Percentiles rank a stretch among this genome's conserved stretches.
Conservation (phyloP, 2,113 vertebrate genomes). For the Myiozetetes cayanensis region DNA sequence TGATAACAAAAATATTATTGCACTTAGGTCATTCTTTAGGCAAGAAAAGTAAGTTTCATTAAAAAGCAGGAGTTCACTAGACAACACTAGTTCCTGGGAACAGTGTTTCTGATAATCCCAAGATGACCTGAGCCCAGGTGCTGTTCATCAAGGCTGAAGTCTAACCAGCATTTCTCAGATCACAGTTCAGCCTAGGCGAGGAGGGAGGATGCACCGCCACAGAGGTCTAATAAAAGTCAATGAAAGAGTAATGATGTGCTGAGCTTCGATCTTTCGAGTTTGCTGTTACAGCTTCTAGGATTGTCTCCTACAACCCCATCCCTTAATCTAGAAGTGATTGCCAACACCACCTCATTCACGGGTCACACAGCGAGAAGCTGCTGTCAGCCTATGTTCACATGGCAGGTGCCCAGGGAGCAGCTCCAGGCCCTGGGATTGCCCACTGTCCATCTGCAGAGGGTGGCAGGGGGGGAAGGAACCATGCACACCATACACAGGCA, state of each 20-base stretch:
- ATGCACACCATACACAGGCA: fast-evolving
- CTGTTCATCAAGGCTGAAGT: neutral
- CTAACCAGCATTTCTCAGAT: neutral
- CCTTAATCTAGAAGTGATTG: neutral
- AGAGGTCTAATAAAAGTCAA: neutral
- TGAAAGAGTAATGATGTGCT: neutral
- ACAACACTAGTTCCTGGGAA: neutral
- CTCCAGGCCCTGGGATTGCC: neutral
- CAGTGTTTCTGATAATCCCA: neutral
- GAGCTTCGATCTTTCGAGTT: neutral
- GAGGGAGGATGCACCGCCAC: neutral
- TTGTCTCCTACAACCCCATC: fast-evolving
- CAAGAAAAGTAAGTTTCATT: neutral
- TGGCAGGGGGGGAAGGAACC: neutral
- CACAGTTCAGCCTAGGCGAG: neutral
- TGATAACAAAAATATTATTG: neutral
- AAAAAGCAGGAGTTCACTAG: neutral
- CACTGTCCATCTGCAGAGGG: neutral
- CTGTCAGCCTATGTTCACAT: fast-evolving
- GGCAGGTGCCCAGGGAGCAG: fast-evolving
- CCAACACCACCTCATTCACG: neutral
- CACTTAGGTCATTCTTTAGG: neutral
- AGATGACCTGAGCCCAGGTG: neutral
- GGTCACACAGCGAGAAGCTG: neutral
- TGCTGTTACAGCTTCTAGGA: neutral